Evolutionary conservation across 2,888 invertebrate species (phyloP).

Genomic region (Eustalomyia histrio): DNA sequence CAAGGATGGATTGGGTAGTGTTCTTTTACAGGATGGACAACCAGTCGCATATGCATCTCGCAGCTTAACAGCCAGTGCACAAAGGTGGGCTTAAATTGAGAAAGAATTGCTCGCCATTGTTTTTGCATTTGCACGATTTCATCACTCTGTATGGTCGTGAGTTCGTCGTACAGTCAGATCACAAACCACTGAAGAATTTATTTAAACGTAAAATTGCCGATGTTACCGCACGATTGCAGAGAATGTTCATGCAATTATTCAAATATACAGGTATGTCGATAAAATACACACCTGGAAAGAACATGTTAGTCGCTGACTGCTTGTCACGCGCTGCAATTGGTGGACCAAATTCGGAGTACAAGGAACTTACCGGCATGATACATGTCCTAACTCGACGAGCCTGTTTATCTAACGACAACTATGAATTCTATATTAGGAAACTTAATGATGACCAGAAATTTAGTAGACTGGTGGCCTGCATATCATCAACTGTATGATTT

Average conservation of each 20-base stretch:
- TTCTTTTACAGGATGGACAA: conserved; percentile 70
- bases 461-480: background rate
- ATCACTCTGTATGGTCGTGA: conserved; percentile 50
- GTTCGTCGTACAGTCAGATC: conserved; percentile 49
- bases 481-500: no score
- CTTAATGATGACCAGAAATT: no score
- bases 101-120: conserved; percentile 16
- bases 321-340: conserved; percentile 64
- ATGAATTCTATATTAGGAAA: no score
- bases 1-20: conserved; percentile 33
- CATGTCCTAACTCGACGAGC: no score
- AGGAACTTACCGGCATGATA: no score
- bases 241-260: conserved; percentile 36
- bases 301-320: no score
- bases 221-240: conserved; percentile 55
- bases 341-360: conserved; percentile 65
- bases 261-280: conserved; percentile 64
- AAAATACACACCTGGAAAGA: conserved; percentile 55
- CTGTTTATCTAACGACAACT: no score
- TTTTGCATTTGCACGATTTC: conserved; percentile 14
- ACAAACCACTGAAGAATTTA: conserved; percentile 70
- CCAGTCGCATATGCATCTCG: conserved; percentile 68
- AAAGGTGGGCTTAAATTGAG: conserved; percentile 64
- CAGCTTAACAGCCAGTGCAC: conserved; percentile 68
- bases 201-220: conserved; percentile 67